A percentile compares a stretch with the other conserved stretches of the same genome.
These are phyloP conservation scores for Mythimna albipuncta DNA, from an alignment of 2,888 invertebrate genomes.

Conservation along the genomic window DNA sequence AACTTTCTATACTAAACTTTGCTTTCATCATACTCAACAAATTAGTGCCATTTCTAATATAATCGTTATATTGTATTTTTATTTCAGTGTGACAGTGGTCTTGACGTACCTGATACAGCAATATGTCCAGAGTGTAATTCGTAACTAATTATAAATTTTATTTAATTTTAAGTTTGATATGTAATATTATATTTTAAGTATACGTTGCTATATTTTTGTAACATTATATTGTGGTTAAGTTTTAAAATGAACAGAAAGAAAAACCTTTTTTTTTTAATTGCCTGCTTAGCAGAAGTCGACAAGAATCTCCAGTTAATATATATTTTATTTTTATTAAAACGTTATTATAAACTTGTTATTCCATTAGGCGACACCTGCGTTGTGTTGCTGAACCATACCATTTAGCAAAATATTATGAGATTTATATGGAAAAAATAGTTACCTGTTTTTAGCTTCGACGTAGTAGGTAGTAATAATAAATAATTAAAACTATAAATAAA, in stretches of 20 bases:
- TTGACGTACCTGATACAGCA: conserved; percentile 86
- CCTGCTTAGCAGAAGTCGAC: not conserved
- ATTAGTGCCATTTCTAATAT: conserved; percentile 66
- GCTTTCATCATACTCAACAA: conserved; percentile 10
- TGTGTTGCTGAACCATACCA: not conserved
- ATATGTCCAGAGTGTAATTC: conserved; percentile 81
- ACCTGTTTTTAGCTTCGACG: not conserved
- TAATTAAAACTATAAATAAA: not conserved
- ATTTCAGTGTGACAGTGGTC: conserved; percentile 86
- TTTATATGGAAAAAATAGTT: not conserved
- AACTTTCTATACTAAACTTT: conserved; percentile 23
- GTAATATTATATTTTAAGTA: conserved; percentile 25
- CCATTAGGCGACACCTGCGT: not conserved
- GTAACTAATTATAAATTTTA: conserved; percentile 53
- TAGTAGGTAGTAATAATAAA: not conserved
- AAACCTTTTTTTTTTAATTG: conserved; percentile 14
- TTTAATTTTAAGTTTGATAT: conserved; percentile 15
- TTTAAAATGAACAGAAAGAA: conserved; percentile 47
- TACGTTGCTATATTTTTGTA: conserved; percentile 37
- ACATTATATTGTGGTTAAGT: conserved; percentile 59
- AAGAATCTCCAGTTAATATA: conserved; percentile 21
- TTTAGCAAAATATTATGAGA: not conserved
- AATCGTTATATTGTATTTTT: conserved; percentile 70
- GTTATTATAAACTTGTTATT: not conserved
- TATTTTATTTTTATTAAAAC: conserved; percentile 4